A percentile compares a stretch with the other conserved stretches of the same genome.
These are phyloP conservation scores for Heliangelus exortis DNA, from an alignment of 2,797 vertebrate genomes.

Conservation along the genomic window DNA sequence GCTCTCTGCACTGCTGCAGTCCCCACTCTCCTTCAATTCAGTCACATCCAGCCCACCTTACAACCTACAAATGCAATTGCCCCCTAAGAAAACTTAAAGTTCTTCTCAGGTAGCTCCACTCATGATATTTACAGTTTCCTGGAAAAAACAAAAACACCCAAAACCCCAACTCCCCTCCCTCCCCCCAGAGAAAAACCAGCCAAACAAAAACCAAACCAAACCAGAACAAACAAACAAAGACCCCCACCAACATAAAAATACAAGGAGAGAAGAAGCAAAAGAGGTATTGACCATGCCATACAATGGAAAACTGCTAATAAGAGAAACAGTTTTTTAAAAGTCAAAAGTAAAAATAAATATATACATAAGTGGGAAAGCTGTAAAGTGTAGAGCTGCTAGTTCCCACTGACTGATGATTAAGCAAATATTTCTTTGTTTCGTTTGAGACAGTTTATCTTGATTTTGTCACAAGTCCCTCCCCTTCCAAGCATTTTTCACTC, in stretches of 20 bases:
- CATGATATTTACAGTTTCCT: not conserved
- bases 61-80: not conserved
- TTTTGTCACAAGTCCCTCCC: not conserved
- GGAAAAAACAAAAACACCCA: not conserved
- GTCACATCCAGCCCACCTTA: not conserved
- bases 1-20: not conserved
- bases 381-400: not conserved
- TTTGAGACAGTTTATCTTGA: not conserved
- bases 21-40: not conserved
- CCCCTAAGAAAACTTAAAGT: not conserved
- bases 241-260: not conserved
- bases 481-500: not conserved
- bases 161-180: no score
- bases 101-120: not conserved
- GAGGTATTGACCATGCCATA: not conserved
- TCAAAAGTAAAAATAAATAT: not conserved
- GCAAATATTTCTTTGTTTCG: not conserved
- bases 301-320: not conserved
- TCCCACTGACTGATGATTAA: not conserved
- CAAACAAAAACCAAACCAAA: no score
- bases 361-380: not conserved
- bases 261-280: not conserved
- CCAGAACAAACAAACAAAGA: no score
- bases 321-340: not conserved
- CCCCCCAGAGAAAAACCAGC: no score